phyloP scores from a whole-genome alignment of 2,797 vertebrate species.

The Simalia tracyae region DNA sequence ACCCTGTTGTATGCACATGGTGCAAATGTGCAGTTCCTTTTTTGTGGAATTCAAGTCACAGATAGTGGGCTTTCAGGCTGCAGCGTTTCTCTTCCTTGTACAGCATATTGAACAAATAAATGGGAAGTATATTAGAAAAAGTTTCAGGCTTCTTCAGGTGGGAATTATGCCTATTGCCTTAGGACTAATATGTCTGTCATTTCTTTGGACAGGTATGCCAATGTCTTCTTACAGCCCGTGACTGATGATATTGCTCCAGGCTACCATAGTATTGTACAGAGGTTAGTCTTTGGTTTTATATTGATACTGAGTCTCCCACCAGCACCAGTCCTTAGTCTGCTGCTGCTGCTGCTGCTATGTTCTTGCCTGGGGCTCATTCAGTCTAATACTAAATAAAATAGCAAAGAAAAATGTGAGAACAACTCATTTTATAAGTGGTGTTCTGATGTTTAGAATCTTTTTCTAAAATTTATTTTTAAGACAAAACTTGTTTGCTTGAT shows the following conservation, averaged over 20 bases:
- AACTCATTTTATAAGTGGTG: not conserved
- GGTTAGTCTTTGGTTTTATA: conserved; percentile 73
- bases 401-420: accelerated
- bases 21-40: not conserved
- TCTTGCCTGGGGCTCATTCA: not conserved
- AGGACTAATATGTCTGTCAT: not conserved
- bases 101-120: not conserved
- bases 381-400: not conserved
- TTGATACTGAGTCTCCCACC: not conserved
- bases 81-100: not conserved
- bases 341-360: not conserved
- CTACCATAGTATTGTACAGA: conserved; percentile 96
- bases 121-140: not conserved
- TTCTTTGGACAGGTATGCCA: conserved; percentile 85
- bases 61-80: not conserved
- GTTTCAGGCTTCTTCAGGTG: not conserved
- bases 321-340: accelerated
- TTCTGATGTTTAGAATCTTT: not conserved
- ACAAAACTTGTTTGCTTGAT: conserved; percentile 18
- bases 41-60: not conserved
- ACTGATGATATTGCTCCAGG: conserved; percentile 97
- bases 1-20: not conserved
- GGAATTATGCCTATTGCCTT: conserved; percentile 3
- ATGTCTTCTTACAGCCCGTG: conserved; percentile 96
- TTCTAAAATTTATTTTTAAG: not conserved